phyloP scores from a whole-genome alignment of 2,888 invertebrate genomes.

The Polyommatus iphigenia region DNA sequence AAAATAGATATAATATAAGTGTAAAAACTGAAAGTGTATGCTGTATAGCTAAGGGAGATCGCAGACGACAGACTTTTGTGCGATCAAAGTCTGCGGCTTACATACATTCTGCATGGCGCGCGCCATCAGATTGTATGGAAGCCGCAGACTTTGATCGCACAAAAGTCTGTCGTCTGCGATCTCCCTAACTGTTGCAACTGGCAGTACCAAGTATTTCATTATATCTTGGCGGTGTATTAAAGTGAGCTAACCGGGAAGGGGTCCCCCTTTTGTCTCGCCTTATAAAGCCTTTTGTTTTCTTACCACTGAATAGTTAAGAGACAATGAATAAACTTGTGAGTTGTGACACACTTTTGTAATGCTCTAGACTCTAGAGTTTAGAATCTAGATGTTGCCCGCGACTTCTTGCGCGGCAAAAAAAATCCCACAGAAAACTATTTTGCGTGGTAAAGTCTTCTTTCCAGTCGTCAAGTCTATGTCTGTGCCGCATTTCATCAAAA shows the following conservation, averaged over 20 bases:
- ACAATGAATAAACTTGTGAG: slow-evolving; percentile 28
- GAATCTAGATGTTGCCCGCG: background rate
- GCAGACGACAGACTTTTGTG: no score
- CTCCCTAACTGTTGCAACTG: background rate
- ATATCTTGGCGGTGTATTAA: background rate
- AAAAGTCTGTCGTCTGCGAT: no score
- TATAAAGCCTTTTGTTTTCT: slow-evolving; percentile 22
- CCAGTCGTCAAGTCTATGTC: no score
- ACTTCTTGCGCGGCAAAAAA: background rate
- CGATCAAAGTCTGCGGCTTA: no score
- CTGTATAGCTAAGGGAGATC: no score
- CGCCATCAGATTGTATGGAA: no score
- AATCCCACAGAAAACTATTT: background rate
- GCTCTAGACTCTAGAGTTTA: background rate
- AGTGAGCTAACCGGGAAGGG: background rate
- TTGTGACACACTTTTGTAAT: background rate
- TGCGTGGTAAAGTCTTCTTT: no score
- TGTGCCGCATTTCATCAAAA: no score
- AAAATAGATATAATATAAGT: background rate
- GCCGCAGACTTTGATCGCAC: no score
- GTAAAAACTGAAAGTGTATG: background rate
- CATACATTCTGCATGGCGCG: no score
- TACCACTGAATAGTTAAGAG: slow-evolving; percentile 12
- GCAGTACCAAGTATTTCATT: slow-evolving; percentile 6
- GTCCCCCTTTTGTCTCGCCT: background rate